Evolutionary conservation across 2,888 invertebrate genomes (phyloP).

Genomic region (Vanessa cardui): DNA sequence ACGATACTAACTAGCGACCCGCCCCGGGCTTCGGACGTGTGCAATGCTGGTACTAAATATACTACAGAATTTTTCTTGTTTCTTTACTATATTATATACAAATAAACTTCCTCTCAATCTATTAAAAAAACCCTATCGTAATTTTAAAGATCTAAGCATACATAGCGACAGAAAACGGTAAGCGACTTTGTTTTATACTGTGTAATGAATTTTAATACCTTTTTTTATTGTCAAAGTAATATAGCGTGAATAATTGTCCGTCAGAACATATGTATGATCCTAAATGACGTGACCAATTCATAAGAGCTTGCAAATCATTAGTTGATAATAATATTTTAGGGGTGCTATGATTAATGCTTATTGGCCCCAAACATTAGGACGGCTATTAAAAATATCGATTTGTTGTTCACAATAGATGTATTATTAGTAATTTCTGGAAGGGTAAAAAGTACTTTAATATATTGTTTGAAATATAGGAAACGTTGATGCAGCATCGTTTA

Average conservation of each 20-base stretch:
- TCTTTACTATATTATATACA: too few species aligned
- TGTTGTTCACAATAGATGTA: background rate
- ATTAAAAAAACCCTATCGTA: too few species aligned
- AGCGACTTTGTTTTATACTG: too few species aligned
- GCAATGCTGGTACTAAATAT: too few species aligned
- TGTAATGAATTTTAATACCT: background rate
- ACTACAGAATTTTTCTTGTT: too few species aligned
- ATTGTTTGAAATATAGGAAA: background rate
- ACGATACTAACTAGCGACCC: too few species aligned
- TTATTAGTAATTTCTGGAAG: background rate
- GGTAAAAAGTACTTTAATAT: background rate
- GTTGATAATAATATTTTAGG: conserved; percentile 46
- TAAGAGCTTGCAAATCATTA: conserved; percentile 57
- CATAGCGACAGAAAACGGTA: too few species aligned
- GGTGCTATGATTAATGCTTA: conserved; percentile 57
- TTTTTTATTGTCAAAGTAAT: conserved; percentile 7
- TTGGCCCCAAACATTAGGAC: conserved; percentile 15
- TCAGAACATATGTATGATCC: conserved; percentile 39
- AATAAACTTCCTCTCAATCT: too few species aligned
- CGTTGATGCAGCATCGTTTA: too few species aligned
- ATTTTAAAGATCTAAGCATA: too few species aligned
- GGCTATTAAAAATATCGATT: conserved; percentile 10
- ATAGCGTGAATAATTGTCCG: conserved; percentile 33
- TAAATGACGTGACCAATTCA: conserved; percentile 48
- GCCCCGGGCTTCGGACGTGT: too few species aligned